Evolutionary conservation across 1,140 invertebrate genomes (phyloP).

Genomic region (Lasioglossum baleicum): DNA sequence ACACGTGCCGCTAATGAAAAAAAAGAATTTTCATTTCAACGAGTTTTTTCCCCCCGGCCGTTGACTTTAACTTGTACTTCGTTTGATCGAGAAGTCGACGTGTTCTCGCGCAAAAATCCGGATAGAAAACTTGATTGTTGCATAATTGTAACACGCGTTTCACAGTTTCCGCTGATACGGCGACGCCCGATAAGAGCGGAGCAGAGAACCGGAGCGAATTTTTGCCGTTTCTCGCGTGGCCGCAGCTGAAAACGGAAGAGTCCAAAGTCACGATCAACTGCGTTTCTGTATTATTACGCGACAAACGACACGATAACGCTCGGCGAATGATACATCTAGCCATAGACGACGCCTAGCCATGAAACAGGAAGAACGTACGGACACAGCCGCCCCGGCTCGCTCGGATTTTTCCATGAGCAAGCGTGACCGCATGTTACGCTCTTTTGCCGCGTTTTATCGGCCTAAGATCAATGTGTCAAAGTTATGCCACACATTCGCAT

Average conservation of each 20-base stretch:
- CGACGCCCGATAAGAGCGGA: not conserved
- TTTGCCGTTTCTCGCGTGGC: not conserved
- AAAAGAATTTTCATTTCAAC: no score
- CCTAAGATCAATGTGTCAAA: constrained; percentile 61
- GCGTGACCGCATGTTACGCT: constrained; percentile 45
- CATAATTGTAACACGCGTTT: not conserved
- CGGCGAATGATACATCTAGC: not conserved
- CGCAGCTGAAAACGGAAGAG: constrained; percentile 18
- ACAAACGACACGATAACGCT: not conserved
- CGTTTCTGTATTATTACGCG: not conserved
- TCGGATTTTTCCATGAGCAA: not conserved
- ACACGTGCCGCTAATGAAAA: no score
- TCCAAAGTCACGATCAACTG: constrained; percentile 36
- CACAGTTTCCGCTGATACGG: not conserved
- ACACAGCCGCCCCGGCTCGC: no score
- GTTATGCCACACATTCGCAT: constrained; percentile 52
- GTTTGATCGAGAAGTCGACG: no score
- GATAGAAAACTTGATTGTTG: not conserved
- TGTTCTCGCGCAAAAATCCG: no score
- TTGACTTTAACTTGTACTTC: no score
- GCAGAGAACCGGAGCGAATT: not conserved
- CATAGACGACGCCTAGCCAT: not conserved
- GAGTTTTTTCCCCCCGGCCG: no score
- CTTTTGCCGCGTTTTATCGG: constrained; percentile 43
- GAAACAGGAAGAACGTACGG: constrained; percentile 40